Evolutionary conservation across 1,140 invertebrate species (phyloP).

Genomic region (Brachionus plicatilis): DNA sequence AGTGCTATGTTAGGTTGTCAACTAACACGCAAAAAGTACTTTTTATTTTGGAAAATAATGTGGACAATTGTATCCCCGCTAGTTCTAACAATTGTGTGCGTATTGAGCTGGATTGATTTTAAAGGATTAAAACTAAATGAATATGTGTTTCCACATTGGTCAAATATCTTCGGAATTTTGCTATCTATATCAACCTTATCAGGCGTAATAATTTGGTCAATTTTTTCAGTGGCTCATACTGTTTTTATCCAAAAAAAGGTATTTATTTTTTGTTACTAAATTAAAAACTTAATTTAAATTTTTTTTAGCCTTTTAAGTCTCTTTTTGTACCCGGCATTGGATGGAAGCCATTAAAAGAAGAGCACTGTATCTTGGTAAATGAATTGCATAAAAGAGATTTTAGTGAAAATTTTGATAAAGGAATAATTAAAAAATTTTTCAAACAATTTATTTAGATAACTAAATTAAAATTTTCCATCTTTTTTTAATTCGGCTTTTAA

Average conservation of each 20-base stretch:
- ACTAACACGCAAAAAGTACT: neutral
- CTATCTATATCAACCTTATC: neutral
- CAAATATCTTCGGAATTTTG: neutral
- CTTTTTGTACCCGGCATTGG: neutral
- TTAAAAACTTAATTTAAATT: neutral
- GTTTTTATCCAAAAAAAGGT: conserved; percentile 12
- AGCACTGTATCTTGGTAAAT: neutral
- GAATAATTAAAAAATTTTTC: neutral
- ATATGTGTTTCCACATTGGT: conserved; percentile 10
- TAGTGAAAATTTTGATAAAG: neutral
- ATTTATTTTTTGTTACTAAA: neutral
- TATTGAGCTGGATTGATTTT: neutral
- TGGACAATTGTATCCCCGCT: neutral
- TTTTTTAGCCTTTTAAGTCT: neutral
- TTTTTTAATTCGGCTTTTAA: neutral
- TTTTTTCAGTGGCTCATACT: neutral
- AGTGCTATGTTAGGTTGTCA: conserved; percentile 21
- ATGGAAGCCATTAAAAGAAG: neutral
- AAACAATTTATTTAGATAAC: neutral
- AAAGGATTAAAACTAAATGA: neutral
- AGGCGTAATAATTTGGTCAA: conserved; percentile 8
- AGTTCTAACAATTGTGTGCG: neutral
- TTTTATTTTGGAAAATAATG: conserved; percentile 20
- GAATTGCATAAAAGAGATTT: neutral
- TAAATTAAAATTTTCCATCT: neutral